Conservation (phyloP, 2,113 vertebrate genomes). For the Pachypanchax playfairii region DNA sequence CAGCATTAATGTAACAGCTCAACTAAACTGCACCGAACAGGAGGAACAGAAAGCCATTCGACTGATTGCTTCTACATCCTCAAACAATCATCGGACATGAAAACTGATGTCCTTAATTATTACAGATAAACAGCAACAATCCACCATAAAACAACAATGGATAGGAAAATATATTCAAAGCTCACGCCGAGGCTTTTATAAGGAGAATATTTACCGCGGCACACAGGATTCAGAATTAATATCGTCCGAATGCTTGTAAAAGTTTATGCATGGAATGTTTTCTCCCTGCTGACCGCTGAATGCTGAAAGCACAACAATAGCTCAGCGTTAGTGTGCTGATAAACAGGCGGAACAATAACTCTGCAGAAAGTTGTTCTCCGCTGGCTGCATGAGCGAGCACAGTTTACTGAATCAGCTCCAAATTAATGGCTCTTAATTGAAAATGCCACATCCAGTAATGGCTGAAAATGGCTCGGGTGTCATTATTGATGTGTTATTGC, state of each 20-base stretch:
- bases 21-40: background rate
- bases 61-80: background rate
- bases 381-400: constrained; percentile 28
- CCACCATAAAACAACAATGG: constrained; percentile 9
- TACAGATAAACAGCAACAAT: constrained; percentile 1
- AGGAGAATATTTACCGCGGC: background rate
- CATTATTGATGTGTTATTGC: background rate
- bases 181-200: background rate
- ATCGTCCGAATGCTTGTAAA: constrained; percentile 32
- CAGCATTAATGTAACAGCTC: constrained; percentile 3
- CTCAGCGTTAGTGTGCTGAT: constrained; percentile 44
- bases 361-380: constrained; percentile 20
- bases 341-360: constrained; percentile 31
- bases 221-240: background rate
- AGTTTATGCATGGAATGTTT: constrained; percentile 31
- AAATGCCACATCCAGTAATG: constrained; percentile 15
- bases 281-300: constrained; percentile 24
- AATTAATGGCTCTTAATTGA: constrained; percentile 44
- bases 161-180: background rate
- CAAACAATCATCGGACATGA: background rate
- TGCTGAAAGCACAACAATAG: constrained; percentile 39
- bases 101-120: background rate
- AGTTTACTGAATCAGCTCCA: constrained; percentile 34
- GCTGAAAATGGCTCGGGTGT: constrained; percentile 12
- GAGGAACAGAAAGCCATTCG: background rate